phyloP scores from a whole-genome alignment of 1,140 invertebrate species.

The Protaetia brevitarsis region DNA sequence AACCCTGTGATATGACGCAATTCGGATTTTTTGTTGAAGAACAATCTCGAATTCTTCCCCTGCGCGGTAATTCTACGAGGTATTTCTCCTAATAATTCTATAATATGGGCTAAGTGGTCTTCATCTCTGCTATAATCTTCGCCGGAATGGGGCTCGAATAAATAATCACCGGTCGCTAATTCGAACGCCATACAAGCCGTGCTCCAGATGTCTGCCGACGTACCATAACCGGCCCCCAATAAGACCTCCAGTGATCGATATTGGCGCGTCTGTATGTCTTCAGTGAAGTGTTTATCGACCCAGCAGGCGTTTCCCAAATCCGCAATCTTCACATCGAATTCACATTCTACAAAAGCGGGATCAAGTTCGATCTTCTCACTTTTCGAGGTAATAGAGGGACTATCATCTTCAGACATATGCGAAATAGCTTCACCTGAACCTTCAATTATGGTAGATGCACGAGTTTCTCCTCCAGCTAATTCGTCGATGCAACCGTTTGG shows the following conservation, averaged over 20 bases:
- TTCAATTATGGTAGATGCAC: constrained; percentile 32
- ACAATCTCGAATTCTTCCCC: constrained; percentile 89
- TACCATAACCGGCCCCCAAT: constrained; percentile 88
- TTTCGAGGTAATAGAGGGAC: constrained; percentile 44
- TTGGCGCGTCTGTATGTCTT: constrained; percentile 98
- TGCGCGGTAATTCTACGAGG: constrained; percentile 83
- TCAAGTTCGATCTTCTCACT: constrained; percentile 56
- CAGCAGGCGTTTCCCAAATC: constrained; percentile 92
- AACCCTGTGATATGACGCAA: constrained; percentile 87
- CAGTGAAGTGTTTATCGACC: constrained; percentile 93
- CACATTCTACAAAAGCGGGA: constrained; percentile 80
- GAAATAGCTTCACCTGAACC: constrained; percentile 43
- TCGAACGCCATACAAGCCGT: constrained; percentile 99
- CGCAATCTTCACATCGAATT: constrained; percentile 65
- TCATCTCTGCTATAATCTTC: constrained; percentile 89
- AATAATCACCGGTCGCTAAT: constrained; percentile 96
- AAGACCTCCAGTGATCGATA: constrained; percentile 96
- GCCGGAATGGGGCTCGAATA: constrained; percentile 96
- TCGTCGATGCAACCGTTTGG: constrained; percentile 47
- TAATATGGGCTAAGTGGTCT: constrained; percentile 98
- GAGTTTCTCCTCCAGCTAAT: constrained; percentile 48
- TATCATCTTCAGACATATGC: constrained; percentile 48
- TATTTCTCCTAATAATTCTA: constrained; percentile 94
- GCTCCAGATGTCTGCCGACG: constrained; percentile 97
- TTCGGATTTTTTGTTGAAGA: constrained; percentile 91